These are phyloP conservation scores for Spermophilus dauricus DNA, from an alignment of 2,113 vertebrate genomes.

Conservation along the genomic window DNA sequence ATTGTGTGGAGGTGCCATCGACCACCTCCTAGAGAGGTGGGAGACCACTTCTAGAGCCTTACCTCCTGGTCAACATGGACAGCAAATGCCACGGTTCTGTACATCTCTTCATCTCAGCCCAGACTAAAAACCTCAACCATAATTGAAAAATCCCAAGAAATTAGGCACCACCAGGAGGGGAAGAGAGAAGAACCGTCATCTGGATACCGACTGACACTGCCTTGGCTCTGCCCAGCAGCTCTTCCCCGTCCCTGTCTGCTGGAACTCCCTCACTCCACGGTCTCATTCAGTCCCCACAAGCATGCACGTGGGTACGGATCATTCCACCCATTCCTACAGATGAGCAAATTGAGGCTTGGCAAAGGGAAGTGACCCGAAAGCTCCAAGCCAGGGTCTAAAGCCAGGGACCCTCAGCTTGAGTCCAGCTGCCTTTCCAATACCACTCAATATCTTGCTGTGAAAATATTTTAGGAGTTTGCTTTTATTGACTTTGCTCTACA, in stretches of 20 bases:
- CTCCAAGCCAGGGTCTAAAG: conserved; percentile 5
- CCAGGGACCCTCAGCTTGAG: background rate
- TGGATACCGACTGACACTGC: background rate
- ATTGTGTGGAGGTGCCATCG: background rate
- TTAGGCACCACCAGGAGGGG: background rate
- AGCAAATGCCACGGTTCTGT: background rate
- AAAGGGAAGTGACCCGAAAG: background rate
- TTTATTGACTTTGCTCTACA: background rate
- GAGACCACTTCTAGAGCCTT: background rate
- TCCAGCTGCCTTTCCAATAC: background rate
- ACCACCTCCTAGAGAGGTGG: background rate
- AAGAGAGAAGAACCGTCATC: background rate
- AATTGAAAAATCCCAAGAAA: background rate
- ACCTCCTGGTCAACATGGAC: background rate
- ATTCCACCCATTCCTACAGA: background rate
- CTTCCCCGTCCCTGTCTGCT: background rate
- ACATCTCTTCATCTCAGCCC: background rate
- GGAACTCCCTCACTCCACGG: background rate
- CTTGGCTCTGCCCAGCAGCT: background rate
- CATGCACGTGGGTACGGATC: too few species aligned
- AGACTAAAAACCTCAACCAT: background rate
- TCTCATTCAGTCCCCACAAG: background rate
- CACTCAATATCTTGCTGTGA: background rate
- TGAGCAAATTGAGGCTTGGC: background rate
- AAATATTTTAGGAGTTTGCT: background rate